phyloP scores from a whole-genome alignment of 2,797 vertebrate genomes.

The Notoglanidium macrostoma region DNA sequence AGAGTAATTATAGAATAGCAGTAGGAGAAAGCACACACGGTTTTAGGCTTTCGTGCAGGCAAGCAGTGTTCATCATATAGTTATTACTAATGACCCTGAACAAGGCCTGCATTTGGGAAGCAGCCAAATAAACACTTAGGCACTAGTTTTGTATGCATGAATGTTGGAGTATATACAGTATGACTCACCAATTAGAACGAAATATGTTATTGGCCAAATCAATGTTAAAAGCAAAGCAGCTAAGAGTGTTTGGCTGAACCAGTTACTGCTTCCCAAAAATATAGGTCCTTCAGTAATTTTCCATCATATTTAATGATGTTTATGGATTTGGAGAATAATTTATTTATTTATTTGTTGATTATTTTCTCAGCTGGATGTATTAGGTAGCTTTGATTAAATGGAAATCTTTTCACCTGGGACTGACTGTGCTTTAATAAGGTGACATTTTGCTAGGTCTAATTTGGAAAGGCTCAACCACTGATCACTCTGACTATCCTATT shows the following conservation, averaged over 20 bases:
- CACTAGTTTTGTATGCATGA: conserved; percentile 41
- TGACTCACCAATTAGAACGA: conserved; percentile 42
- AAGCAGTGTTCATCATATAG: conserved; percentile 40
- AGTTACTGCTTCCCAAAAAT: conserved; percentile 15
- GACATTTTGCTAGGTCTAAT: conserved; percentile 46
- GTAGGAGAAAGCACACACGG: conserved; percentile 18
- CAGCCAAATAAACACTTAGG: conserved; percentile 46
- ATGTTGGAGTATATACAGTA: conserved; percentile 25
- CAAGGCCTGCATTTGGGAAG: conserved; percentile 26
- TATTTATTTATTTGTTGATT: not conserved
- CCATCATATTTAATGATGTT: not conserved
- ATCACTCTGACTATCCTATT: conserved; percentile 49
- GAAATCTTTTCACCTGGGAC: conserved; percentile 23
- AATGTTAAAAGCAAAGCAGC: conserved; percentile 17
- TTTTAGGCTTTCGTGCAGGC: conserved; percentile 39
- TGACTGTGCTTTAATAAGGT: conserved; percentile 32
- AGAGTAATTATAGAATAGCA: conserved; percentile 35
- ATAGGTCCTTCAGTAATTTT: not conserved
- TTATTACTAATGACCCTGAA: conserved; percentile 41
- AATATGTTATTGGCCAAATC: conserved; percentile 15
- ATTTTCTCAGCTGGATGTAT: not conserved
- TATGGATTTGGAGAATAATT: not conserved
- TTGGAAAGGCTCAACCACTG: conserved; percentile 35
- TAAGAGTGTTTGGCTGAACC: not conserved
- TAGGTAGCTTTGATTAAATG: conserved; percentile 16